Evolutionary conservation across 2,113 vertebrate species (phyloP), one percentile per base, ranked within the genome.

Genomic region (Epinephelus lanceolatus): DNA sequence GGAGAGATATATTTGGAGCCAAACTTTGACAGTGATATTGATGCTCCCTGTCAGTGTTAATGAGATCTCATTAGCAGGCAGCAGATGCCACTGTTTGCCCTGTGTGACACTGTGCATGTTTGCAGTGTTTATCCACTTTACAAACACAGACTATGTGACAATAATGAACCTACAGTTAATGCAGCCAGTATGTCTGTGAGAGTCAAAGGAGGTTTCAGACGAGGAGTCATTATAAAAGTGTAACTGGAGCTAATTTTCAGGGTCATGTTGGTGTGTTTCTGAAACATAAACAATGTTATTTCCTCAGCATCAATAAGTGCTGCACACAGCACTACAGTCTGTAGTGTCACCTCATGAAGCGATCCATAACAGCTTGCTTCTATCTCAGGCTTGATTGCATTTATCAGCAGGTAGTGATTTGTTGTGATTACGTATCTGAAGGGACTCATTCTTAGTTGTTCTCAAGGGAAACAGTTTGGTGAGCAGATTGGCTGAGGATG

Each of bases 11-110:
- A 71, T 76, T 6, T 60, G 59, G 52, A 76, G 70, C 13, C 33
- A 45, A 45, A 79, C 49, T 72, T 56, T 74, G 76, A 88, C 84
- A 81, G 73, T 42, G 70, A 78, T 53, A 85, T 69, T 65, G 81
- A 90, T 59, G 81, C 62, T 77, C 15, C 62, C 70, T 40, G 82
- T 86, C 86, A 78, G 74, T 72, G 57, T 15, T 53, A 37, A 76
- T 72, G 71, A 81, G 71, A 72, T 75, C 76, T 87, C 57, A 85
- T 89, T 87, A 88, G 71, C 61, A n/a, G 79, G 67, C 71, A 72
- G 71, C 84, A 89, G 87, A 90, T 80, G 87, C 60, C 76, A 40
- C 69, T 68, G 73, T 86, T 88, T 59, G 63, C 37, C 70, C 60
- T 5, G 19, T 25, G 69, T 42, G 57, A 33, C 51, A 45, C 30